Evolutionary conservation across 2,113 vertebrate genomes (phyloP), one percentile per base, ranked within the genome.

Genomic region (Coturnix japonica): DNA sequence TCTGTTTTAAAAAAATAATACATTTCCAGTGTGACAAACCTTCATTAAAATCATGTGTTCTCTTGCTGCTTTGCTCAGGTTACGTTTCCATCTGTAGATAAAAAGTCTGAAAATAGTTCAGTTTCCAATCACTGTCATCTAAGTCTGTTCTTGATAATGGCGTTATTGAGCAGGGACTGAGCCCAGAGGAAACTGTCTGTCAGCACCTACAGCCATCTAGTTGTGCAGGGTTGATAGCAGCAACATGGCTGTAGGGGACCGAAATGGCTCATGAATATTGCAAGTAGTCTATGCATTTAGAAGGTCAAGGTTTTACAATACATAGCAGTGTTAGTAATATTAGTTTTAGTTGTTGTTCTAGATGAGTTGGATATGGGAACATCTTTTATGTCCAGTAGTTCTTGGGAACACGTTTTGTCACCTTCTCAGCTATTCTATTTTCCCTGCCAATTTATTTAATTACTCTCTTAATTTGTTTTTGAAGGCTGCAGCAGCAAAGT

Each of bases 51-150:
- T 86, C 78, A 73, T 1, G 0, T 84, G 89, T 85, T 59, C 67
- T 87, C 30, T 86, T 11, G 1, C 21, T 59, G 49, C 76, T 30
- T 70, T 59, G 83, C 86, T 92, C 86, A 70, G 74, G 66, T 94
- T 93, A 88, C 83, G 22, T 72, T 90, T 83, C 54, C 59, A 81
- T 69, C 77, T 87, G 84, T 85, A 90, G 63, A 70, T 26, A 70
- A 73, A 72, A 81, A 79, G 22, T 79, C 57, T 56, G 74, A 84
- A 81, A 46, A 54, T 30, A 47, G 73, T 78, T 81, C 19, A 4
- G 39, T 89, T 93, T 94, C 78, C 70, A 89, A 35, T 94, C 63
- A 41, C 54, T 76, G 74, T 84, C 70, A 69, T 84, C 88, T 61
- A 44, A 85, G 70, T 20, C 81, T 92, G 77, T 49, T 91, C 31